These are phyloP conservation scores for Mimas tiliae DNA, from an alignment of 2,888 invertebrate species.

Conservation along the genomic window DNA sequence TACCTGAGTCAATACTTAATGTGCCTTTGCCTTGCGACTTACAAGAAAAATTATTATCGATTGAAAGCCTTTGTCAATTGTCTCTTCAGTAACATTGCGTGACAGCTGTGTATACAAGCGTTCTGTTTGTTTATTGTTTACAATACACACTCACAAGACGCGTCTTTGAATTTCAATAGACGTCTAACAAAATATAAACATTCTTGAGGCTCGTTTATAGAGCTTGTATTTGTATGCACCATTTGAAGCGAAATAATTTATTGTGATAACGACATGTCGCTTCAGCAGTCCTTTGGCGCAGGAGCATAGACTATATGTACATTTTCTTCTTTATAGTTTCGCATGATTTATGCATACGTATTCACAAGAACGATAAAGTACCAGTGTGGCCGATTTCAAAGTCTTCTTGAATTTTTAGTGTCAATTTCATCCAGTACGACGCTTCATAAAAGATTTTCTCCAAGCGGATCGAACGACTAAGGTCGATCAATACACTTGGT, in stretches of 20 bases:
- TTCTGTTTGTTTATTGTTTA: conserved; percentile 12
- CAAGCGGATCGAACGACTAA: too few relatives aligned
- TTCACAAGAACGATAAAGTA: too few relatives aligned
- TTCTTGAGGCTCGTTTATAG: not conserved
- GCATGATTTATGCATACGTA: too few relatives aligned
- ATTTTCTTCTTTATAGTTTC: too few relatives aligned
- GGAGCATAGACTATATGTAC: too few relatives aligned
- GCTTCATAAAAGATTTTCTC: too few relatives aligned
- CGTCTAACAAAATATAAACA: conserved; percentile 1
- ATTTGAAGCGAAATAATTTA: not conserved
- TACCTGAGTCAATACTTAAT: not conserved
- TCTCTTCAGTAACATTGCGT: not conserved
- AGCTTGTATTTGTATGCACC: not conserved
- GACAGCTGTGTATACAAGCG: not conserved
- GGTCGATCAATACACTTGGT: too few relatives aligned
- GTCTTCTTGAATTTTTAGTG: too few relatives aligned
- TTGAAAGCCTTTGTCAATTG: not conserved
- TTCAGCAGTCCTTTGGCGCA: not conserved
- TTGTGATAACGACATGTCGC: not conserved
- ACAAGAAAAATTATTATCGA: not conserved
- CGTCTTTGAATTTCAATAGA: not conserved
- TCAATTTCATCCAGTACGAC: too few relatives aligned
- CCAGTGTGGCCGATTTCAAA: too few relatives aligned
- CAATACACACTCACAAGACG: not conserved
- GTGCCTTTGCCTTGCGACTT: too few relatives aligned